phyloP scores from a whole-genome alignment of 2,113 vertebrate species.

The Fulmarus glacialis region DNA sequence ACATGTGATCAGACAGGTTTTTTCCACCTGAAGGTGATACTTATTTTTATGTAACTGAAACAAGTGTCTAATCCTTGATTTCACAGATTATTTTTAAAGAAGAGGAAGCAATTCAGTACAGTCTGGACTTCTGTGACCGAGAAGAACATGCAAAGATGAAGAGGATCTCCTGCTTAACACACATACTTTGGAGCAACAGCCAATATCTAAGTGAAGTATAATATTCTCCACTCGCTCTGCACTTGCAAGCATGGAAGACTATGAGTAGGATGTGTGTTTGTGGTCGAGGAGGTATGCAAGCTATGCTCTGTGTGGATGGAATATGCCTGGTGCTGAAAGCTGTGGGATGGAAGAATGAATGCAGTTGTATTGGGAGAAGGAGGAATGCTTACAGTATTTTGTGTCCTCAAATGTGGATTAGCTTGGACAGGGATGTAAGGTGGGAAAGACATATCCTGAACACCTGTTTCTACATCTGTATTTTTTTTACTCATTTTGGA shows the following conservation, averaged over 20 bases:
- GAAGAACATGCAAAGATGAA: neutral
- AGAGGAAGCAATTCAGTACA: neutral
- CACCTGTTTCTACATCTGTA: conserved; percentile 69
- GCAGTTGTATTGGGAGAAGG: conserved; percentile 49
- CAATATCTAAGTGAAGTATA: conserved; percentile 27
- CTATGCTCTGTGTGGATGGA: conserved; percentile 68
- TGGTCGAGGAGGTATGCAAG: conserved; percentile 57
- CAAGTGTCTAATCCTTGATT: neutral
- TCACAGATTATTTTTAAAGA: neutral
- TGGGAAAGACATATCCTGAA: conserved; percentile 66
- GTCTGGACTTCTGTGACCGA: neutral
- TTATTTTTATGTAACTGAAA: neutral
- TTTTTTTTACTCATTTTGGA: conserved; percentile 1
- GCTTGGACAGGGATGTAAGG: conserved; percentile 61
- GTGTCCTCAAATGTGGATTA: conserved; percentile 62
- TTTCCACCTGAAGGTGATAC: neutral
- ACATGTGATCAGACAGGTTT: neutral
- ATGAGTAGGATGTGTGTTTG: conserved; percentile 65
- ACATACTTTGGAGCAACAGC: neutral
- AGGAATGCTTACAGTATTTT: conserved; percentile 57
- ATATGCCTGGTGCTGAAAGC: conserved; percentile 68
- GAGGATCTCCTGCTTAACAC: conserved; percentile 1
- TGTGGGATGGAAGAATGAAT: conserved; percentile 59
- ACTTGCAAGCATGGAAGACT: conserved; percentile 29
- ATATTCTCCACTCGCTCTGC: neutral